Conservation (phyloP, 2,888 invertebrate genomes). For the Zootermopsis nevadensis region DNA sequence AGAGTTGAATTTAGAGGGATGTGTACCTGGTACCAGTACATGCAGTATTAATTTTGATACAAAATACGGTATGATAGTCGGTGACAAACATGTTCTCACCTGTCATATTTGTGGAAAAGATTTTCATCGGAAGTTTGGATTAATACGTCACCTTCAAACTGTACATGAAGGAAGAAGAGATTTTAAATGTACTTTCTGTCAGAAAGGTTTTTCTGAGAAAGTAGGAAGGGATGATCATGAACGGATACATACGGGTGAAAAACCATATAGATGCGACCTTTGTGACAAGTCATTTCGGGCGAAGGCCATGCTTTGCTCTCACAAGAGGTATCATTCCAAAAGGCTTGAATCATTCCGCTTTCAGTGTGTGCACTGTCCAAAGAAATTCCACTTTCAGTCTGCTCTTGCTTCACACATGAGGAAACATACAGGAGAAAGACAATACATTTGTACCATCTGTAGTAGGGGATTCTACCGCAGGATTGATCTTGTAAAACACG, state of each 20-base stretch:
- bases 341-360: not conserved
- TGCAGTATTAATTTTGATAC: too few species aligned
- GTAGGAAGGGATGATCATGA: not conserved
- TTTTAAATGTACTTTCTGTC: not conserved
- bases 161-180: not conserved
- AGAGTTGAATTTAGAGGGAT: not conserved
- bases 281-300: constrained; percentile 17
- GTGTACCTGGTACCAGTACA: too few species aligned
- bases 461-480: not conserved
- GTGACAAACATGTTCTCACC: too few species aligned
- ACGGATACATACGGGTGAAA: not conserved
- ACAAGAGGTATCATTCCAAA: constrained; percentile 2
- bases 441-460: not conserved
- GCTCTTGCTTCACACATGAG: not conserved
- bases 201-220: not conserved
- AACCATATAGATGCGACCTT: not conserved
- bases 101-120: not conserved
- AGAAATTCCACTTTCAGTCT: not conserved
- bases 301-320: constrained; percentile 1
- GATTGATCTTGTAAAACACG: not conserved
- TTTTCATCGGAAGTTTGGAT: not conserved
- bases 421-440: not conserved
- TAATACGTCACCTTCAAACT: not conserved
- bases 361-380: not conserved
- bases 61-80: too few species aligned